Percentiles rank a stretch among this genome's conserved stretches.
Evolutionary conservation across 2,113 vertebrate species (phyloP).

Genomic region (Lynx canadensis): DNA sequence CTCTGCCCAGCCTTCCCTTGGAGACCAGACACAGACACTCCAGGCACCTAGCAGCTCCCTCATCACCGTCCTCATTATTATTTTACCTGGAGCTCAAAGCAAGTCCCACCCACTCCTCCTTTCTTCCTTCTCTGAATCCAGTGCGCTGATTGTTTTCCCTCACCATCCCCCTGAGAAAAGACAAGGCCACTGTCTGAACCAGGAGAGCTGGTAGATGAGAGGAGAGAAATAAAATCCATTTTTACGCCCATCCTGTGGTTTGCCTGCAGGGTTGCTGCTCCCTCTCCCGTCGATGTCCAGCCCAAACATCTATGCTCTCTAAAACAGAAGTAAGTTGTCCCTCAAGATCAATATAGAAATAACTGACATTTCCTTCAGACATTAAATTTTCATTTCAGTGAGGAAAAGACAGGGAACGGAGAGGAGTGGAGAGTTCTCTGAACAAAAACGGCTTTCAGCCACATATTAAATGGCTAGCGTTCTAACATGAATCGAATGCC

Average conservation of each 20-base stretch:
- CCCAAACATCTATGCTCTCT: neutral
- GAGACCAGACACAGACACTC: slow-evolving; percentile 52
- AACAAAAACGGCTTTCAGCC: slow-evolving; percentile 1
- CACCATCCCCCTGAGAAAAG: slow-evolving; percentile 37
- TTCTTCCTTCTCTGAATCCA: slow-evolving; percentile 63
- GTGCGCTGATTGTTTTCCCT: neutral
- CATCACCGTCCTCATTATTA: slow-evolving; percentile 36
- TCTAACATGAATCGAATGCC: neutral
- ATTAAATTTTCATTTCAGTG: slow-evolving; percentile 51
- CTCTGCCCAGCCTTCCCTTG: slow-evolving; percentile 21
- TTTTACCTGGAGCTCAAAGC: slow-evolving; percentile 1
- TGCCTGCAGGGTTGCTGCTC: neutral
- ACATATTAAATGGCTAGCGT: neutral
- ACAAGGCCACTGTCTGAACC: neutral
- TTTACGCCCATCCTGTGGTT: neutral
- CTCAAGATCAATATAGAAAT: slow-evolving; percentile 61
- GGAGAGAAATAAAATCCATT: slow-evolving; percentile 36
- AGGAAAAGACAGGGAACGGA: neutral
- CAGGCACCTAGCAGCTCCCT: neutral
- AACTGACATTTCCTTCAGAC: slow-evolving; percentile 55
- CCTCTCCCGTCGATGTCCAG: neutral
- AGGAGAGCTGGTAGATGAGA: neutral
- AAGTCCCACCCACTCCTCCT: slow-evolving; percentile 4
- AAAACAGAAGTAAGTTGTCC: slow-evolving; percentile 56
- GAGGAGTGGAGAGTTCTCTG: neutral